Evolutionary conservation across 2,797 vertebrate species (phyloP).

Genomic region (Gambelia wislizenii): DNA sequence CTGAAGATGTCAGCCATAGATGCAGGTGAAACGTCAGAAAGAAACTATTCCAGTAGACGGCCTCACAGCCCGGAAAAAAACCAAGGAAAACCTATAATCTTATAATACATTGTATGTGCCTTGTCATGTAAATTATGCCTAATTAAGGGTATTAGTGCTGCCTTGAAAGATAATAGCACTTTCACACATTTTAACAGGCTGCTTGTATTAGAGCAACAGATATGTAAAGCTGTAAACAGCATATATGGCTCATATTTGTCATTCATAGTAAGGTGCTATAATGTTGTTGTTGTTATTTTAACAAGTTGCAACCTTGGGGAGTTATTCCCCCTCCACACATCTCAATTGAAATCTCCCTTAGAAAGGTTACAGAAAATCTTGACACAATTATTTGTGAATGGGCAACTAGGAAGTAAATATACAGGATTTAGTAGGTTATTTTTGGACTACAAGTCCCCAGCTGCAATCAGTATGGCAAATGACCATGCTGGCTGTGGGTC

Average conservation of each 20-base stretch:
- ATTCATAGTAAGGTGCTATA: not conserved
- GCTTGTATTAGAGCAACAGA: slow-evolving; percentile 17
- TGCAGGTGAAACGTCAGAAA: too few species aligned
- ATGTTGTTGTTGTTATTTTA: not conserved
- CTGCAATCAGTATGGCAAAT: too few species aligned
- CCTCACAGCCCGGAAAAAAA: too few species aligned
- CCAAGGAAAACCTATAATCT: too few species aligned
- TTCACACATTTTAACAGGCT: slow-evolving; percentile 36
- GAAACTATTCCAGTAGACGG: too few species aligned
- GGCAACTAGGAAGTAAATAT: too few species aligned
- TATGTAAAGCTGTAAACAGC: not conserved
- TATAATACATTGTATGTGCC: not conserved
- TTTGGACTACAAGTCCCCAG: too few species aligned
- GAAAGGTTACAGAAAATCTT: not conserved
- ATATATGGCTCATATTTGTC: not conserved
- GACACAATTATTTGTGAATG: too few species aligned
- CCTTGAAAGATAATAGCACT: slow-evolving; percentile 36
- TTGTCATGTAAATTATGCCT: slow-evolving; percentile 23
- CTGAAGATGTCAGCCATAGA: too few species aligned
- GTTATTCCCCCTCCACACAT: not conserved
- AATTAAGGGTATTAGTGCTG: slow-evolving; percentile 41
- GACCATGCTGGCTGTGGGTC: too few species aligned
- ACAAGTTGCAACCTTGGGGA: slow-evolving; percentile 5
- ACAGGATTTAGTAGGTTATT: too few species aligned
- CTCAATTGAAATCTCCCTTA: slow-evolving; percentile 17